phyloP scores from a whole-genome alignment of 2,888 invertebrate genomes.

The Torymus auratus region DNA sequence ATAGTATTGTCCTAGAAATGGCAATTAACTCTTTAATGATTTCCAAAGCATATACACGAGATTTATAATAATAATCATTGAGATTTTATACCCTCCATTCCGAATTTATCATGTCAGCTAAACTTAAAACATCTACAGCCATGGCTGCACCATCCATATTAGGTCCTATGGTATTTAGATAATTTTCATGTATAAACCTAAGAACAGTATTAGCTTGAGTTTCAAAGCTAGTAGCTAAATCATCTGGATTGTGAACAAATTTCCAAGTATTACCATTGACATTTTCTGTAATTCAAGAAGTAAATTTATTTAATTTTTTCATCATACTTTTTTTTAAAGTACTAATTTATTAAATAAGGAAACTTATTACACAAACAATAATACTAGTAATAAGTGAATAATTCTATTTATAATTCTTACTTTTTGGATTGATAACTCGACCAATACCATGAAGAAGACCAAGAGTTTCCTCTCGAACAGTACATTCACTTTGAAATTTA shows the following conservation, averaged over 20 bases:
- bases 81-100: conserved; percentile 80
- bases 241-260: conserved; percentile 82
- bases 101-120: conserved; percentile 83
- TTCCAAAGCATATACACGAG: background rate
- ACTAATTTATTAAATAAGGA: background rate
- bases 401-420: conserved; percentile 72
- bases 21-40: background rate
- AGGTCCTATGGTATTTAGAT: conserved; percentile 82
- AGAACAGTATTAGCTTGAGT: conserved; percentile 83
- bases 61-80: background rate
- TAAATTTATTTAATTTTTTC: background rate
- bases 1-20: conserved; percentile 68
- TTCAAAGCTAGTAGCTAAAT: conserved; percentile 83
- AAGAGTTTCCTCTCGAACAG: conserved; percentile 84
- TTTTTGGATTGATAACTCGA: conserved; percentile 87
- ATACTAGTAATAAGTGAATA: background rate
- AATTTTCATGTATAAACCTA: conserved; percentile 86
- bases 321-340: conserved; percentile 7
- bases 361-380: background rate
- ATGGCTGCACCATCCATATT: conserved; percentile 79
- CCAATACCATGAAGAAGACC: conserved; percentile 87
- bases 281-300: conserved; percentile 69
- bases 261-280: conserved; percentile 72
- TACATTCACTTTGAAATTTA: conserved; percentile 67
- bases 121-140: conserved; percentile 84